These are phyloP conservation scores for Falco berigora DNA, from an alignment of 2,797 vertebrate genomes.

Conservation along the genomic window DNA sequence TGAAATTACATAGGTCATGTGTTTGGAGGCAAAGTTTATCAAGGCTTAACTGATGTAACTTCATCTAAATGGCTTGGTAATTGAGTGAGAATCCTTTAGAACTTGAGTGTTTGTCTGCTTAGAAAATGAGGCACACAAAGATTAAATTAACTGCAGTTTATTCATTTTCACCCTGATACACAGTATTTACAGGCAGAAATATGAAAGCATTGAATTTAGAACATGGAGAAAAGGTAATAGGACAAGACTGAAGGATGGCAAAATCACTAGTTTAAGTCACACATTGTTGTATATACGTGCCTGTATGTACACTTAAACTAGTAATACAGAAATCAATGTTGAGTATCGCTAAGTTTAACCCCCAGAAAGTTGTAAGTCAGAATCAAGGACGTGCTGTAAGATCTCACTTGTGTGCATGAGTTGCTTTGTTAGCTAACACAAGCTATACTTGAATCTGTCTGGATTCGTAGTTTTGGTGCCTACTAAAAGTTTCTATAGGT, in stretches of 20 bases:
- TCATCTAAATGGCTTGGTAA: neutral
- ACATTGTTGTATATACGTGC: neutral
- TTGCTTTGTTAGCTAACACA: neutral
- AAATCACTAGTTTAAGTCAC: neutral
- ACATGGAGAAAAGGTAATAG: neutral
- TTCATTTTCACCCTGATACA: neutral
- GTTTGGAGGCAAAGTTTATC: neutral
- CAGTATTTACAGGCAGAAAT: neutral
- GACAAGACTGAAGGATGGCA: neutral
- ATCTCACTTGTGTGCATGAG: neutral
- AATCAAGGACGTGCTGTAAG: neutral
- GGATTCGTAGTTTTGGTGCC: neutral
- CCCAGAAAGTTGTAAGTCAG: neutral
- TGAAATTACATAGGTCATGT: neutral
- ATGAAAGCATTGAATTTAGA: neutral
- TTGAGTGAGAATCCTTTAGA: neutral
- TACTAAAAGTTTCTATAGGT: neutral
- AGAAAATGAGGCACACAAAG: neutral
- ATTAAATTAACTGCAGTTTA: neutral
- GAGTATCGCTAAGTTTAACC: neutral
- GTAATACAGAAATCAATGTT: neutral
- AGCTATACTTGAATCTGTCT: neutral
- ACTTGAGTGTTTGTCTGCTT: neutral
- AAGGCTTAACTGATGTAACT: neutral
- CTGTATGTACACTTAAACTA: neutral